Percentiles rank a stretch among this genome's conserved stretches.
These are phyloP conservation scores for Physocephala rufipes DNA, from an alignment of 2,888 invertebrate genomes.

Conservation along the genomic window DNA sequence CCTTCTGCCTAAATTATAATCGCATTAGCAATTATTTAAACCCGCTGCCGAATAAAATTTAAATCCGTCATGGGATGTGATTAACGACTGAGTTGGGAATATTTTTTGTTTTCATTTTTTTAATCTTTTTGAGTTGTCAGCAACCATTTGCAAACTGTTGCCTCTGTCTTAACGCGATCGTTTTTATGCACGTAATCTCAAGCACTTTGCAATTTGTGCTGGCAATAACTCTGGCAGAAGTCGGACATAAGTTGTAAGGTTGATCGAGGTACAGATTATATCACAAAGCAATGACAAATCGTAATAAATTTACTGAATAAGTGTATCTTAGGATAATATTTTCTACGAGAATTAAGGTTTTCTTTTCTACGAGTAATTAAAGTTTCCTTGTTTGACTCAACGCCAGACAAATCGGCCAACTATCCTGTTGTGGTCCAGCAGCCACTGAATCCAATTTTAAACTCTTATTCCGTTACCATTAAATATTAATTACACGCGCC, in stretches of 20 bases:
- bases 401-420: constrained; percentile 12
- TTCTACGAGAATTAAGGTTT: constrained; percentile 7
- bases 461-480: neutral
- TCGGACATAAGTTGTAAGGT: neutral
- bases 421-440: neutral
- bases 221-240: neutral
- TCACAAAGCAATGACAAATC: too few relatives aligned
- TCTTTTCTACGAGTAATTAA: too few relatives aligned
- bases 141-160: neutral
- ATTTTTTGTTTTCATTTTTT: constrained; percentile 7
- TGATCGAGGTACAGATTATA: too few relatives aligned
- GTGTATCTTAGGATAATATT: too few relatives aligned
- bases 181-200: constrained; percentile 5
- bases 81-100: constrained; percentile 25
- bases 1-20: constrained; percentile 47
- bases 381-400: constrained; percentile 22
- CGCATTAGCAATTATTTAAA: constrained; percentile 57
- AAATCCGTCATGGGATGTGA: constrained; percentile 25
- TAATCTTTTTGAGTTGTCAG: neutral
- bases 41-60: constrained; percentile 37
- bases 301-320: neutral
- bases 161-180: neutral
- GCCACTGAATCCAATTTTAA: neutral
- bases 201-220: neutral
- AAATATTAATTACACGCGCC: neutral